These are phyloP conservation scores for Volucella inanis DNA, from an alignment of 2,888 invertebrate species.

Conservation along the genomic window DNA sequence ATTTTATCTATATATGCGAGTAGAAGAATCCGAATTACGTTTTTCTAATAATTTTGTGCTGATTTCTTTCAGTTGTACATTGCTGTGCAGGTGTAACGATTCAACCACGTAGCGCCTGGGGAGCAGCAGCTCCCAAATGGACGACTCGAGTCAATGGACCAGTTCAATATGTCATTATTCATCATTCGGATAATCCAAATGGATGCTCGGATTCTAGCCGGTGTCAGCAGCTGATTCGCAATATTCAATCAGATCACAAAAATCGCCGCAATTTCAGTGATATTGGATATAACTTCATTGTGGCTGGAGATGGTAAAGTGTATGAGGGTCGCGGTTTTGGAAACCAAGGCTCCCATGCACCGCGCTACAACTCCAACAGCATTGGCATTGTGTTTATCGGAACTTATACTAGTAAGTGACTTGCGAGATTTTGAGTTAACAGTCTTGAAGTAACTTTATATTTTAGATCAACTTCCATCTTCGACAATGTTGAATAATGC, in stretches of 20 bases:
- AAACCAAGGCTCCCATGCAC: slow-evolving; percentile 88
- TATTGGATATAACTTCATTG: slow-evolving; percentile 88
- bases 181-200: slow-evolving; percentile 87
- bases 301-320: slow-evolving; percentile 89
- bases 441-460: too few relatives aligned
- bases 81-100: slow-evolving; percentile 77
- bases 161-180: slow-evolving; percentile 87
- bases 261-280: slow-evolving; percentile 86
- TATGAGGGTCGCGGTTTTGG: slow-evolving; percentile 90
- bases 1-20: neutral
- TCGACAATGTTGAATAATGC: slow-evolving; percentile 85
- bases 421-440: neutral
- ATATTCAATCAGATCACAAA: slow-evolving; percentile 87
- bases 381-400: slow-evolving; percentile 89
- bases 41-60: neutral
- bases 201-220: slow-evolving; percentile 85
- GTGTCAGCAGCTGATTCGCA: slow-evolving; percentile 85
- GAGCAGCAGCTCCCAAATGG: slow-evolving; percentile 84
- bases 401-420: slow-evolving; percentile 79
- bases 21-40: neutral
- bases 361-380: slow-evolving; percentile 86
- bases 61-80: slow-evolving; percentile 13
- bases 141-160: slow-evolving; percentile 84
- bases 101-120: slow-evolving; percentile 84
- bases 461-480: slow-evolving; percentile 83